Evolutionary conservation across 2,888 invertebrate species (phyloP), one percentile per base, ranked within the genome.

Genomic region (Eulithis prunata): DNA sequence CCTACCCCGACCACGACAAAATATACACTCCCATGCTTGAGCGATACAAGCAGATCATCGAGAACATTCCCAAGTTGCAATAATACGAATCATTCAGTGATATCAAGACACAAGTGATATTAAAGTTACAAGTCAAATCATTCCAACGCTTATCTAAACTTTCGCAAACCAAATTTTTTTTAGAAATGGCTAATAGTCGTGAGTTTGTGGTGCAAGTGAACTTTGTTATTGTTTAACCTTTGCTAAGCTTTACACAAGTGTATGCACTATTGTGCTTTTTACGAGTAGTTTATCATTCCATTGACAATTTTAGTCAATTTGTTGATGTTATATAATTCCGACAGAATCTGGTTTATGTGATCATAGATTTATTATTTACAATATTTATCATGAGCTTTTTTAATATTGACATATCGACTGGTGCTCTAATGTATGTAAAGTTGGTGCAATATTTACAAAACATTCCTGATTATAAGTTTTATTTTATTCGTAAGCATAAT

Each of bases 11-110:
- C 83, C 96, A 96, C 59, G 94, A 94, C 49, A 88, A 94, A 75
- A 95, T 97, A 73, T 97, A 97, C 85, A 91, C 90, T 49, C 96
- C 96, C 0, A 96, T 97, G 96, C 81, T 96, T 21, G 83, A 90
- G 2, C 93, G 96, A 64, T 97, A 96, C 87, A 91, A 95, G 38
- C 56, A 84, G 14, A 73, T 89, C 59, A 75, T 91, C 0, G 69
- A 84, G n/a, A 73, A 78, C 58, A 81, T 93, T 62, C 91, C 93
- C 6, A 83, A 80, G 66, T 74, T 90, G 7, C 75, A 72, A 1
- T 83, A 76, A 66, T n/a, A 41, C 6, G 52, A 43, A 46, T 57
- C 38, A 60, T n/a, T 49, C 36, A 36, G 45, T 53, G 51, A 55
- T 57, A 51, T 56, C 62, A 2, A 52, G 1, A 14, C 12, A 53